These are phyloP conservation scores for Antheraea yamamai DNA, from an alignment of 2,888 invertebrate genomes.

Conservation along the genomic window DNA sequence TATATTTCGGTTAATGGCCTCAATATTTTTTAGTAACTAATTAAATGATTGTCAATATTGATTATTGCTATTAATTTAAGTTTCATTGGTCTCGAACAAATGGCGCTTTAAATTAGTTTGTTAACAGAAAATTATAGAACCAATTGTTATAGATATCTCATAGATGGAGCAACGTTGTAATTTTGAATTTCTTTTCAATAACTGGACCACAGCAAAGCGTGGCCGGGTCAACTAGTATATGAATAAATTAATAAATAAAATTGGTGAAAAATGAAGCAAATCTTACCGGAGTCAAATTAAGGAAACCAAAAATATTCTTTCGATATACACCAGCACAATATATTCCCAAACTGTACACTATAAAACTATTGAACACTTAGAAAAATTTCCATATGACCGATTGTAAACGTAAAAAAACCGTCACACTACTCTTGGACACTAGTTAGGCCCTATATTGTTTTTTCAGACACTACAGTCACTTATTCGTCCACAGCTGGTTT, in stretches of 20 bases:
- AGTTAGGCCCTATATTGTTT: neutral
- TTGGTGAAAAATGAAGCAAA: neutral
- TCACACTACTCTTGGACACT: neutral
- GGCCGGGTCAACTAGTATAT: too few relatives aligned
- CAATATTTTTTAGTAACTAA: too few relatives aligned
- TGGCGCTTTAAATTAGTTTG: too few relatives aligned
- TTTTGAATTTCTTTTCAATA: too few relatives aligned
- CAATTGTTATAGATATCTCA: too few relatives aligned
- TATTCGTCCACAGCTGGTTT: conserved; percentile 42
- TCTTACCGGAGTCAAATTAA: neutral
- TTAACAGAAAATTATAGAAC: too few relatives aligned
- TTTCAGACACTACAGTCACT: neutral
- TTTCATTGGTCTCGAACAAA: too few relatives aligned
- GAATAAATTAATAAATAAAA: neutral
- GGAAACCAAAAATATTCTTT: neutral
- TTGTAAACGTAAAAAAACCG: conserved; percentile 4
- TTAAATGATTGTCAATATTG: too few relatives aligned
- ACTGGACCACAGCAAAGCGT: too few relatives aligned
- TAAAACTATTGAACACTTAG: conserved; percentile 7
- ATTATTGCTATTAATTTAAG: too few relatives aligned
- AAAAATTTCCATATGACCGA: neutral
- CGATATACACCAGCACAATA: neutral
- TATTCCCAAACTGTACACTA: neutral
- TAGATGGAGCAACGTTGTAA: too few relatives aligned
- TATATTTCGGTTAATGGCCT: too few relatives aligned